phyloP scores from a whole-genome alignment of 2,888 invertebrate species.

The Ennomos quercinarius region DNA sequence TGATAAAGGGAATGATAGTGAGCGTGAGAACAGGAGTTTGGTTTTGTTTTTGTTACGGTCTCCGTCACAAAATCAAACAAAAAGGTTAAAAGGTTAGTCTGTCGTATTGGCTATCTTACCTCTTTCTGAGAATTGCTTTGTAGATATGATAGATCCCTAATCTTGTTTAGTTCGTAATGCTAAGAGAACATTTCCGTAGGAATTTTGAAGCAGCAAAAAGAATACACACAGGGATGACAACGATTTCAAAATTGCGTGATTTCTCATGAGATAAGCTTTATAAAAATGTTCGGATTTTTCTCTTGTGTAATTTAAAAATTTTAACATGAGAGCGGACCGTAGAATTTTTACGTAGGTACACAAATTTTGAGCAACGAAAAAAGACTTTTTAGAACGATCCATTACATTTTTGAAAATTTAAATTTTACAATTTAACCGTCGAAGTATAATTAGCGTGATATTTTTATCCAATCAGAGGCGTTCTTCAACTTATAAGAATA shows the following conservation, averaged over 20 bases:
- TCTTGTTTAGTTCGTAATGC: conserved; percentile 43
- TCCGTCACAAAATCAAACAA: conserved; percentile 20
- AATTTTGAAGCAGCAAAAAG: conserved; percentile 36
- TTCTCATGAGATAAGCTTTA: conserved; percentile 47
- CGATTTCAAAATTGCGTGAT: conserved; percentile 41
- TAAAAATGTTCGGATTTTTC: conserved; percentile 39
- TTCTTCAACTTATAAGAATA: too few species aligned
- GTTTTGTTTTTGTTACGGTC: too few species aligned
- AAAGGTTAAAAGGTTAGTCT: conserved; percentile 48
- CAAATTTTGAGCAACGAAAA: too few species aligned
- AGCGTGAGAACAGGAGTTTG: too few species aligned
- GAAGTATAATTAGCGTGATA: too few species aligned
- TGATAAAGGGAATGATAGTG: too few species aligned
- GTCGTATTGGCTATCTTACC: not conserved
- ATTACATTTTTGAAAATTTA: too few species aligned
- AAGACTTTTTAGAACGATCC: too few species aligned
- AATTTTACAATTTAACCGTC: too few species aligned
- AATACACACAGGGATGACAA: conserved; percentile 27
- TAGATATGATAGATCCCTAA: conserved; percentile 20
- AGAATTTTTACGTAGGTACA: conserved; percentile 3
- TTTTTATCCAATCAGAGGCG: too few species aligned
- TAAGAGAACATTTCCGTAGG: conserved; percentile 25
- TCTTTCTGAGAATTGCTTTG: not conserved
- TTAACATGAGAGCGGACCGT: not conserved
- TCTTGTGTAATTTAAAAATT: conserved; percentile 21